phyloP scores from a whole-genome alignment of 2,797 vertebrate genomes.

The Aplochiton taeniatus region DNA sequence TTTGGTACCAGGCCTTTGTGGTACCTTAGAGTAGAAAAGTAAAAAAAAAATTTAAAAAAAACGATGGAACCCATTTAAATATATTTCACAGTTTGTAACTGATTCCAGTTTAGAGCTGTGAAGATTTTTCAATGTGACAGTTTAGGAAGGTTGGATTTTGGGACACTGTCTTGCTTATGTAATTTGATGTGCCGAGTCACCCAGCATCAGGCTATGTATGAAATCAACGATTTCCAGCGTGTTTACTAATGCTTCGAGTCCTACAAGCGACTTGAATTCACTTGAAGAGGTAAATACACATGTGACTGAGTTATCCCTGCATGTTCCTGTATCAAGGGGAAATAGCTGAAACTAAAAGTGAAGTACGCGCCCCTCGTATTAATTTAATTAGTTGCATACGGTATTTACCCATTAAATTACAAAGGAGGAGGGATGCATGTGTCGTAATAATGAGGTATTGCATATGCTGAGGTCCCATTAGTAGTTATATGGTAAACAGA shows the following conservation, averaged over 20 bases:
- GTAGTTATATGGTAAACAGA: not conserved
- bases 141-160: not conserved
- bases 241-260: conserved; percentile 18
- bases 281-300: conserved; percentile 5
- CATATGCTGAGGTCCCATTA: not conserved
- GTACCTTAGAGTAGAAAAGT: conserved; percentile 49
- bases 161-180: no score
- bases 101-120: not conserved
- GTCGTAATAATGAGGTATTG: conserved; percentile 6
- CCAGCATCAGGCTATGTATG: conserved; percentile 8
- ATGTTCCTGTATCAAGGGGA: not conserved
- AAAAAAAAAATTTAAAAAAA: conserved; percentile 42
- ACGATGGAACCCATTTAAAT: conserved; percentile 53
- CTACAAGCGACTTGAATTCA: no score
- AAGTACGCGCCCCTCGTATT: conserved; percentile 1
- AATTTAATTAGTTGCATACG: not conserved
- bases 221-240: conserved; percentile 25
- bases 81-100: conserved; percentile 51
- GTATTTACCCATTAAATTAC: conserved; percentile 7
- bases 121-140: not conserved
- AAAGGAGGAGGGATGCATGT: not conserved
- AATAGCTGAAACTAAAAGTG: not conserved
- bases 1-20: conserved; percentile 47
- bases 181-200: conserved; percentile 22
- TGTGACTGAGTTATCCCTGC: not conserved